Evolutionary conservation across 2,888 invertebrate genomes (phyloP).

Genomic region (Melieria crassipennis): DNA sequence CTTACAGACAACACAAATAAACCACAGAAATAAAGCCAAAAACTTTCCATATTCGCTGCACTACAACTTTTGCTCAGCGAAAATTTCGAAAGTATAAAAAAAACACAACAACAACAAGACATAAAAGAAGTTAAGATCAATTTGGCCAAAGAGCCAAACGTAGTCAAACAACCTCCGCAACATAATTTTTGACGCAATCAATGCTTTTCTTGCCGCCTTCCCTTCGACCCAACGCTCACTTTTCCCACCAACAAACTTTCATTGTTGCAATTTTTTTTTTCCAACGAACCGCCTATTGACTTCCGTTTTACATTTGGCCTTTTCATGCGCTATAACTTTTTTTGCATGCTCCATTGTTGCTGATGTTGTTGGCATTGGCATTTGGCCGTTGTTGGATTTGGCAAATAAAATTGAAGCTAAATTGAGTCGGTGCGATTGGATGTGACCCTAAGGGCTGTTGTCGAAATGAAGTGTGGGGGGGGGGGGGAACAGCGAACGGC

Average conservation of each 20-base stretch:
- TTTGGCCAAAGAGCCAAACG: background rate
- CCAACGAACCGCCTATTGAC: background rate
- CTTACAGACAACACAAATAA: no score
- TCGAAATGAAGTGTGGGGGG: background rate
- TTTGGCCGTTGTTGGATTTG: background rate
- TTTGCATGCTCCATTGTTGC: background rate
- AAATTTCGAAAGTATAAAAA: background rate
- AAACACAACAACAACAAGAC: conserved; percentile 11
- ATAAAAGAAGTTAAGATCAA: conserved; percentile 1
- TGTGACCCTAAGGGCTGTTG: conserved; percentile 5
- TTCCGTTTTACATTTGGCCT: conserved; percentile 13
- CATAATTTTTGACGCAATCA: conserved; percentile 21
- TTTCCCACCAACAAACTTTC: background rate
- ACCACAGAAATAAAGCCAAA: no score
- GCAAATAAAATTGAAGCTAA: conserved; percentile 18
- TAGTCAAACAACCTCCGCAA: background rate
- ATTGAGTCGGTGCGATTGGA: conserved; percentile 6
- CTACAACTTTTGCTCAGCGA: no score
- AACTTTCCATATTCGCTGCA: no score
- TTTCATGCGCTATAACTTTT: background rate
- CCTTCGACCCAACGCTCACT: no score
- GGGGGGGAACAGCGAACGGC: background rate
- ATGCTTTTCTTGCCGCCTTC: background rate
- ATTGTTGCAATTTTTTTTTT: background rate
- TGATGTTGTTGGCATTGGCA: background rate